Conservation (phyloP, 2,888 invertebrate species). For the Yponomeuta plumbellus region DNA sequence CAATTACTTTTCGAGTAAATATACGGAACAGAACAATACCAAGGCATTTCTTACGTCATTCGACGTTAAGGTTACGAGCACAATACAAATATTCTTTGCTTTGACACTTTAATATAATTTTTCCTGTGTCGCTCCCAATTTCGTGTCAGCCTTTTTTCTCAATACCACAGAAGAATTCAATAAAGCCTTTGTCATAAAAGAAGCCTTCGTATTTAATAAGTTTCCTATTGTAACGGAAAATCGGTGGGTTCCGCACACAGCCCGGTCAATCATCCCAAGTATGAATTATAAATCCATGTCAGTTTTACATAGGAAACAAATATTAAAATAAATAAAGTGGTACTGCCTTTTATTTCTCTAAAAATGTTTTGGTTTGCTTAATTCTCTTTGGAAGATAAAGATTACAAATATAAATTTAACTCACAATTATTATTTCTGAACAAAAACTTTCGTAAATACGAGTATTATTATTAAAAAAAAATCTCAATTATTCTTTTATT, state of each 20-base stretch:
- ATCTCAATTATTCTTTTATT: too few species aligned
- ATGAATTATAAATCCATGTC: neutral
- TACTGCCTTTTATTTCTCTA: too few species aligned
- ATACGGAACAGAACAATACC: neutral
- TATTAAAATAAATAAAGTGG: too few species aligned
- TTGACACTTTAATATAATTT: slow-evolving; percentile 8
- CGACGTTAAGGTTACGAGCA: neutral
- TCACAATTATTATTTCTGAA: too few species aligned
- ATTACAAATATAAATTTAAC: too few species aligned
- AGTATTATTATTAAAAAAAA: too few species aligned
- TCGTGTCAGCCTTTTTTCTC: slow-evolving; percentile 32
- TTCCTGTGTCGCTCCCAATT: slow-evolving; percentile 6
- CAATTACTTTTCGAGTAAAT: neutral
- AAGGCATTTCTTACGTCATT: neutral
- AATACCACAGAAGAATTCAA: slow-evolving; percentile 50
- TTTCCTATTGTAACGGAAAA: slow-evolving; percentile 52
- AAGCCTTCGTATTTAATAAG: slow-evolving; percentile 51
- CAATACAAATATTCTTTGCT: slow-evolving; percentile 1
- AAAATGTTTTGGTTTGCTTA: too few species aligned
- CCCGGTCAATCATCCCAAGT: neutral
- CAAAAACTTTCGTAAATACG: too few species aligned
- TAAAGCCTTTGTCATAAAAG: slow-evolving; percentile 52
- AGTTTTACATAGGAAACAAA: too few species aligned
- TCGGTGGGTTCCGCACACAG: neutral
- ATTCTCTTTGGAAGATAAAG: too few species aligned